phyloP scores from a whole-genome alignment of 2,113 vertebrate species.

The Hystrix cristata region DNA sequence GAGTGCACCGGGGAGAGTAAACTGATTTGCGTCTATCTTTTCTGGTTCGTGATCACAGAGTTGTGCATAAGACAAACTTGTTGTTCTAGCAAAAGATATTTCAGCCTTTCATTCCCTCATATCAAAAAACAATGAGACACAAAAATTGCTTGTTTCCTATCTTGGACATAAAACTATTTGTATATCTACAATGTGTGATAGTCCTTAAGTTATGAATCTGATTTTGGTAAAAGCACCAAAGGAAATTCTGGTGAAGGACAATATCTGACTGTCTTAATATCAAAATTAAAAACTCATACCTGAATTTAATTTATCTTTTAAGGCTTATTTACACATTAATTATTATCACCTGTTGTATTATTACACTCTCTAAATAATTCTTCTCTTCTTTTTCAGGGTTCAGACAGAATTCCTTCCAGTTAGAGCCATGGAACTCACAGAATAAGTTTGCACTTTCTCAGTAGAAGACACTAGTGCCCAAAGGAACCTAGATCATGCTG shows the following conservation, averaged over 20 bases:
- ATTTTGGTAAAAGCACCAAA: not conserved
- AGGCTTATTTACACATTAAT: not conserved
- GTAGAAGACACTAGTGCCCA: not conserved
- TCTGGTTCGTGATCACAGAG: not conserved
- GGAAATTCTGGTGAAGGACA: not conserved
- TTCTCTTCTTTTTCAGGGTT: not conserved
- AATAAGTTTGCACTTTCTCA: not conserved
- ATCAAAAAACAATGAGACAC: not conserved
- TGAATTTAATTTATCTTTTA: conserved; percentile 7
- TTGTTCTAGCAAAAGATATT: not conserved
- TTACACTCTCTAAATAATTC: not conserved
- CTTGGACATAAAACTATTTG: not conserved
- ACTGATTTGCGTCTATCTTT: not conserved
- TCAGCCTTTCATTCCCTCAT: conserved; percentile 10
- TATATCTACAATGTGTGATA: not conserved
- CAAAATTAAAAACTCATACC: not conserved
- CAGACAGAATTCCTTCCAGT: not conserved
- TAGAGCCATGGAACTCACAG: not conserved
- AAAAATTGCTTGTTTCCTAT: not conserved
- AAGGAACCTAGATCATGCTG: not conserved
- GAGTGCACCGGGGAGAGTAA: not conserved
- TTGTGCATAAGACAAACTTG: not conserved
- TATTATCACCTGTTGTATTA: not conserved
- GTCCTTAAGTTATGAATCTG: not conserved
- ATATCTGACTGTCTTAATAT: not conserved